Conservation (phyloP, 2,113 vertebrate genomes). For the Apteryx owenii region DNA sequence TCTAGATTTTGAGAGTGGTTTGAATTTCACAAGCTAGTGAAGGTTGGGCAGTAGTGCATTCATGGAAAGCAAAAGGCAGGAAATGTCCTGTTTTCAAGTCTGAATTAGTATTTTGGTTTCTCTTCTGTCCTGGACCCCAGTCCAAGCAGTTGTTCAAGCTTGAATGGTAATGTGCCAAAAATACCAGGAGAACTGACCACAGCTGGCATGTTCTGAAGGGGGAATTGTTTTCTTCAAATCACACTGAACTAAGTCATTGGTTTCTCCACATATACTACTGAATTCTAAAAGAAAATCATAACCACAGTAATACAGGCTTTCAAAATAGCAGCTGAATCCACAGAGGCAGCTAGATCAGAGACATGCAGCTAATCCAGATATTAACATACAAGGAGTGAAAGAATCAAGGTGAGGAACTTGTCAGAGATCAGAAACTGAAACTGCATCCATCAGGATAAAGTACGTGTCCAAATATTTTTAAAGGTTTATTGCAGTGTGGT, state of each 20-base stretch:
- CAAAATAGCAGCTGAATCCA: neutral
- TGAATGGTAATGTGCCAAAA: neutral
- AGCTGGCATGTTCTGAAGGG: neutral
- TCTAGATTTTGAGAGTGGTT: neutral
- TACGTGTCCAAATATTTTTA: neutral
- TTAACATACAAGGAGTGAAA: neutral
- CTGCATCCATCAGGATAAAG: neutral
- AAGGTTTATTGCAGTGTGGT: neutral
- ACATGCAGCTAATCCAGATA: neutral
- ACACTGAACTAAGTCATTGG: neutral
- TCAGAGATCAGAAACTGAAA: neutral
- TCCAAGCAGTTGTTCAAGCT: neutral
- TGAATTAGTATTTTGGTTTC: neutral
- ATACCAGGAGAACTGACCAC: neutral
- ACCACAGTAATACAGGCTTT: neutral
- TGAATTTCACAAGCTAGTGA: neutral
- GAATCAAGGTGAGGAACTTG: neutral
- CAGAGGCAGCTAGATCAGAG: neutral
- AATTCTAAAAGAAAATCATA: neutral
- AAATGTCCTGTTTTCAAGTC: neutral
- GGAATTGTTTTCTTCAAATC: neutral
- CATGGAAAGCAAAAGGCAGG: neutral
- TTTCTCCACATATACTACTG: neutral
- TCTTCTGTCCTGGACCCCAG: neutral
- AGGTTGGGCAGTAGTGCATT: neutral